Conservation (phyloP, 2,888 invertebrate species). For the Agriopis marginaria region DNA sequence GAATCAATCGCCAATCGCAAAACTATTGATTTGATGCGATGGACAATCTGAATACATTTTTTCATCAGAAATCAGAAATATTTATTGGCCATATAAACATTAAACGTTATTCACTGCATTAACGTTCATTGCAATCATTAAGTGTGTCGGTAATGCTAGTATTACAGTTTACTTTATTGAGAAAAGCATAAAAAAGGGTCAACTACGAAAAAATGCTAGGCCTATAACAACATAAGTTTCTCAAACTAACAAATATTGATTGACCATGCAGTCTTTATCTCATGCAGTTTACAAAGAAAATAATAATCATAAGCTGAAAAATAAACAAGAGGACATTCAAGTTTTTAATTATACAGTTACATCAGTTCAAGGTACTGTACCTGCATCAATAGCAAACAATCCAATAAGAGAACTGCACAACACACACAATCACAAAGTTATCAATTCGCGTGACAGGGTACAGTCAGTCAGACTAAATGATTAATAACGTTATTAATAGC, state of each 20-base stretch:
- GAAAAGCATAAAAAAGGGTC: background rate
- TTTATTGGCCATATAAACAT: no score
- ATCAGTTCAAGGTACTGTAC: constrained; percentile 29
- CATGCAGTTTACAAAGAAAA: background rate
- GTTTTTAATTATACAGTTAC: constrained; percentile 1
- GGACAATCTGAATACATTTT: constrained; percentile 7
- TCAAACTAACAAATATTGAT: no score
- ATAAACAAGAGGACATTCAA: background rate
- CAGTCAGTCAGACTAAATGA: constrained; percentile 45
- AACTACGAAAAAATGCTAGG: background rate
- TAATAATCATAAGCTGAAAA: background rate
- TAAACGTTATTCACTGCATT: no score
- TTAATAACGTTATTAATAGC: constrained; percentile 64
- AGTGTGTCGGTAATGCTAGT: background rate
- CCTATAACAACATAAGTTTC: background rate
- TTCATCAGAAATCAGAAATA: no score
- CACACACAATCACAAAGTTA: constrained; percentile 33
- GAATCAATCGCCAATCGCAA: no score
- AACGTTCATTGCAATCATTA: background rate
- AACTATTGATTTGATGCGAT: constrained; percentile 2
- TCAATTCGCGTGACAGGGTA: constrained; percentile 28
- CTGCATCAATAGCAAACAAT: constrained; percentile 41
- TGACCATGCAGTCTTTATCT: background rate
- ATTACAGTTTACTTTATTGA: background rate
- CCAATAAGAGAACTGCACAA: constrained; percentile 39